Evolutionary conservation across 2,888 invertebrate species (phyloP), one percentile per base, ranked within the genome.

Genomic region (Mallateleia sp.): DNA sequence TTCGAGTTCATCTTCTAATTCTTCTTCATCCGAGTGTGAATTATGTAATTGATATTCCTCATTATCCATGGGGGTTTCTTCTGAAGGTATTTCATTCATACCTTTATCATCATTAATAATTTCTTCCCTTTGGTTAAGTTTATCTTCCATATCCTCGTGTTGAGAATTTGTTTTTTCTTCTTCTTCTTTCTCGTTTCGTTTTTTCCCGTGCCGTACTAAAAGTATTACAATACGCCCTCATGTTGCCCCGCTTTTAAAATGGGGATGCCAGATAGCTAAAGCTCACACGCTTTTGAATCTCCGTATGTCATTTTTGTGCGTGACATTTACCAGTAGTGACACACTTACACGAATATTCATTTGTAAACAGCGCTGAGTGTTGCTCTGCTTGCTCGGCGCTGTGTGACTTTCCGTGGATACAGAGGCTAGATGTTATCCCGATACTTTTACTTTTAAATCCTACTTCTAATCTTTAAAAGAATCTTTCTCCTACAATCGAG

Each of bases 391-490:
- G 62, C 78, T 52, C 71, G 20, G 22, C 69, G 15, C 75, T 78
- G 58, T 79, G 75, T 75, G 58, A 62, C 75, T 87, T 81, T 84
- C 77, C 66, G 62, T 32, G 67, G 74, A 52, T 62, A 62, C 84
- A 84, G 66, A 87, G 85, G 81, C 80, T 32, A 85, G 87, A 88
- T 88, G 71, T 78, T 84, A 88, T 88, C 84, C 81, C 74, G 84
- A 80, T 79, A 87, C 83, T 83, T 87, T 87, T 87, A 83, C 87
- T 80, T 87, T 79, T 79, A 87, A 87, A 87, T 83, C 64, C 47
- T 83, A 67, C 86, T 82, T 66, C 77, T 86, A 86, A 86, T 86
- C 77, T 86, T 78, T 82, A 86, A 82, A 81, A 86, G 81, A 82
- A 86, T 85, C 85, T 85, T 77, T 77, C 71, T 77, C 67, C 71